Conservation (phyloP, 2,113 vertebrate genomes). For the Lathamus discolor region DNA sequence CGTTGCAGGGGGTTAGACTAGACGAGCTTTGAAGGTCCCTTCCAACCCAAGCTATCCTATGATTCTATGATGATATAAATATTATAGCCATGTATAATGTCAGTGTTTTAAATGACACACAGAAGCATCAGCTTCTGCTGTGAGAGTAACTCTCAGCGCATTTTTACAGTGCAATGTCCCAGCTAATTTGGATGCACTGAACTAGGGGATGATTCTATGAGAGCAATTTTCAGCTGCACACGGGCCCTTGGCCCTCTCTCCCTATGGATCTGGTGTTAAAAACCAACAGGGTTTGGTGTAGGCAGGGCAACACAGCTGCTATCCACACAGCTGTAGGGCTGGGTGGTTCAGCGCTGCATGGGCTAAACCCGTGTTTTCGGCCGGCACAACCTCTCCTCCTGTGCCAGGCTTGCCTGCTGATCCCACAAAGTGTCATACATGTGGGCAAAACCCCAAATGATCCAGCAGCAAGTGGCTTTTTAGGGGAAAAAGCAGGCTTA, state of each 20-base stretch:
- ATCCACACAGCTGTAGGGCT: not conserved
- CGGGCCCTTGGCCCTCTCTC: too few species aligned
- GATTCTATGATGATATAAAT: not conserved
- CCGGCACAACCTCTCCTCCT: not conserved
- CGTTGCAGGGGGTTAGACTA: not conserved
- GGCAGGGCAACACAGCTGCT: not conserved
- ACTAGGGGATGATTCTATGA: not conserved
- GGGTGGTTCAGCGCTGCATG: not conserved
- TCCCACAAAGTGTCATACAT: not conserved
- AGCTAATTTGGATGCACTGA: not conserved
- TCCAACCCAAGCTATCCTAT: not conserved
- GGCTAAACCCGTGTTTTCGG: not conserved
- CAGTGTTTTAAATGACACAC: not conserved
- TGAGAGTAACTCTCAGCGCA: fast-evolving
- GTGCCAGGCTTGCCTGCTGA: not conserved
- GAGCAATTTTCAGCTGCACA: not conserved
- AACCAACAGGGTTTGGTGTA: not conserved
- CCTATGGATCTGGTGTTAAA: not conserved
- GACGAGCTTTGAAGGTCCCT: not conserved
- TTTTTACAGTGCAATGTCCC: not conserved
- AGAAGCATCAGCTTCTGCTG: not conserved
- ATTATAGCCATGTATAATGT: not conserved
- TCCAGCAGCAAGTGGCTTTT: not conserved
- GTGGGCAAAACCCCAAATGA: not conserved
- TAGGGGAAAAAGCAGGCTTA: not conserved